Conservation (phyloP, 2,888 invertebrate genomes). For the Ormia ochracea region DNA sequence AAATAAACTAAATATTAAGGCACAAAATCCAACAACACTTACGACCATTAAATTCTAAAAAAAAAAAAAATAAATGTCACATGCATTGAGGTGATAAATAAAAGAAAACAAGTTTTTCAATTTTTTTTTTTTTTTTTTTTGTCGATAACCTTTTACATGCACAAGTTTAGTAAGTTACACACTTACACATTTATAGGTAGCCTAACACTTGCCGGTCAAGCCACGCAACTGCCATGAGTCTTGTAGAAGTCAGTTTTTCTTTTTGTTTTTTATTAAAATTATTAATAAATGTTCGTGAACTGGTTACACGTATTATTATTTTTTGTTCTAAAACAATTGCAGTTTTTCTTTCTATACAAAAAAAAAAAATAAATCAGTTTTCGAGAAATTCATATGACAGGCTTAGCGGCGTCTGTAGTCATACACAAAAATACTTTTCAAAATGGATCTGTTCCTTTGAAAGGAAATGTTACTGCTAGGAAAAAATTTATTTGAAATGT, state of each 20-base stretch:
- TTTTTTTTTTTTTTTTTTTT: too few species aligned
- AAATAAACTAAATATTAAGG: neutral
- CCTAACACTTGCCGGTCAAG: neutral
- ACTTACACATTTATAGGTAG: neutral
- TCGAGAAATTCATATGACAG: too few species aligned
- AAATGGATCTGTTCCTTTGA: neutral
- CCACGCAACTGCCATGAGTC: neutral
- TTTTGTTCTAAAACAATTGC: neutral
- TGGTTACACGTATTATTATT: neutral
- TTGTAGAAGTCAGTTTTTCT: too few species aligned
- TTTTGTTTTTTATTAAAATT: neutral
- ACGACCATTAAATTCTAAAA: slow-evolving; percentile 14
- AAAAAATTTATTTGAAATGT: neutral
- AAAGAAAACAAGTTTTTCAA: neutral
- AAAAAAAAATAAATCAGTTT: too few species aligned
- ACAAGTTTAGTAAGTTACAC: neutral
- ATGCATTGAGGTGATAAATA: neutral
- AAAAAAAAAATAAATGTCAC: slow-evolving; percentile 30
- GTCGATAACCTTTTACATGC: neutral
- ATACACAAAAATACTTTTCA: neutral
- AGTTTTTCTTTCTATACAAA: neutral
- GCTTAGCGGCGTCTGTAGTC: neutral
- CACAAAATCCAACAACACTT: slow-evolving; percentile 3
- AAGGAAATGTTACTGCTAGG: neutral
- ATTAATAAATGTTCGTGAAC: neutral